Conservation (phyloP, 2,888 invertebrate species). For the Uropetala carovei region DNA sequence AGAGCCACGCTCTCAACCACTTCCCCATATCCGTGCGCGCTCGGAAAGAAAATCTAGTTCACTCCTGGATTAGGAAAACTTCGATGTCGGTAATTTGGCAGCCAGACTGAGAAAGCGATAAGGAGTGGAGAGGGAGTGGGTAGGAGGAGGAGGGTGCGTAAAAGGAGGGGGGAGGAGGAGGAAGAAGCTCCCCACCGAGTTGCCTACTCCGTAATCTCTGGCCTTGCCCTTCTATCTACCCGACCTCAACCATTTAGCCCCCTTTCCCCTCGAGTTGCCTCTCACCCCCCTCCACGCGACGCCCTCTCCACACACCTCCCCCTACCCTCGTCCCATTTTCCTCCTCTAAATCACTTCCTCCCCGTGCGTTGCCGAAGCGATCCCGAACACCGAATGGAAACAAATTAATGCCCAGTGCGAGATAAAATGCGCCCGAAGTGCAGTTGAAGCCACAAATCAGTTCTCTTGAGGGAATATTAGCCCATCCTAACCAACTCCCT, state of each 20-base stretch:
- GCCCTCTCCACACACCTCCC: not conserved
- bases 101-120: constrained; percentile 66
- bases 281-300: not conserved
- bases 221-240: not conserved
- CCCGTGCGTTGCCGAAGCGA: not conserved
- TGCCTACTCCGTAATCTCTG: constrained; percentile 21
- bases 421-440: constrained; percentile 67
- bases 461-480: not conserved
- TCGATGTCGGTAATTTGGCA: constrained; percentile 67
- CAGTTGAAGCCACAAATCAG: constrained; percentile 50
- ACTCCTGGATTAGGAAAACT: constrained; percentile 44
- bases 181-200: not conserved
- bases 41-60: constrained; percentile 40
- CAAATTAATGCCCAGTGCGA: constrained; percentile 67
- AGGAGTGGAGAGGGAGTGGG: not conserved
- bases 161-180: not conserved
- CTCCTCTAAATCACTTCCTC: constrained; percentile 55
- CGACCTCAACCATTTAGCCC: not conserved
- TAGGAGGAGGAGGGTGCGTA: not conserved
- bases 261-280: too few relatives aligned
- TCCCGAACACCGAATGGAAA: constrained; percentile 67
- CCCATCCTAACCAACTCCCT: not conserved
- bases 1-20: not conserved
- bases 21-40: not conserved
- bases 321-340: not conserved